These are phyloP conservation scores for Lacanobia oleracea DNA, from an alignment of 2,888 invertebrate genomes.

Conservation along the genomic window DNA sequence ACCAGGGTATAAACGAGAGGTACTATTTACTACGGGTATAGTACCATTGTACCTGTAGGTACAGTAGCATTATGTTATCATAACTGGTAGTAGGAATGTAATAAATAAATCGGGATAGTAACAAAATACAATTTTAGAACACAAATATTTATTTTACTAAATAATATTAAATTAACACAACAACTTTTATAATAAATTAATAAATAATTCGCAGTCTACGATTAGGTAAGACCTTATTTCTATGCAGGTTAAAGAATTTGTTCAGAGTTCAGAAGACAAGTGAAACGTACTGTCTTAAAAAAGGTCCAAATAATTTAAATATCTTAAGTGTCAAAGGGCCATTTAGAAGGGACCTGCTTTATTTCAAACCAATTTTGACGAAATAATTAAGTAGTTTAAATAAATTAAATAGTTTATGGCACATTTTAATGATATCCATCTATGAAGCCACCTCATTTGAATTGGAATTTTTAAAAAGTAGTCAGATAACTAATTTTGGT, in stretches of 20 bases:
- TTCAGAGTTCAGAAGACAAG: not conserved
- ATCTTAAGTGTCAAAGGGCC: not conserved
- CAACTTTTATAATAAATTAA: constrained; percentile 53
- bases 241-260: constrained; percentile 2
- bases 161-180: constrained; percentile 41
- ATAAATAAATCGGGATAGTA: not conserved
- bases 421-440: not conserved
- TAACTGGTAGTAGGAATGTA: not conserved
- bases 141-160: constrained; percentile 30
- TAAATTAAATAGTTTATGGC: constrained; percentile 32
- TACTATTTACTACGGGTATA: too few relatives aligned
- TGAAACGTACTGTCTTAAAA: not conserved
- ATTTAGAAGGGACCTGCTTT: not conserved
- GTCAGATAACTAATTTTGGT: not conserved
- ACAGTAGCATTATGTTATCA: not conserved
- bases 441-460: constrained; percentile 26
- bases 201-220: constrained; percentile 58
- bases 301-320: not conserved
- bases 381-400: constrained; percentile 16
- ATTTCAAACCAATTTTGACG: not conserved
- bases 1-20: too few relatives aligned
- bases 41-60: too few relatives aligned
- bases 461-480: constrained; percentile 21
- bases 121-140: not conserved
- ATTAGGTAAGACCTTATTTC: constrained; percentile 21